Evolutionary conservation across 2,888 invertebrate genomes (phyloP), one percentile per base, ranked within the genome.

Genomic region (Thereva unica): DNA sequence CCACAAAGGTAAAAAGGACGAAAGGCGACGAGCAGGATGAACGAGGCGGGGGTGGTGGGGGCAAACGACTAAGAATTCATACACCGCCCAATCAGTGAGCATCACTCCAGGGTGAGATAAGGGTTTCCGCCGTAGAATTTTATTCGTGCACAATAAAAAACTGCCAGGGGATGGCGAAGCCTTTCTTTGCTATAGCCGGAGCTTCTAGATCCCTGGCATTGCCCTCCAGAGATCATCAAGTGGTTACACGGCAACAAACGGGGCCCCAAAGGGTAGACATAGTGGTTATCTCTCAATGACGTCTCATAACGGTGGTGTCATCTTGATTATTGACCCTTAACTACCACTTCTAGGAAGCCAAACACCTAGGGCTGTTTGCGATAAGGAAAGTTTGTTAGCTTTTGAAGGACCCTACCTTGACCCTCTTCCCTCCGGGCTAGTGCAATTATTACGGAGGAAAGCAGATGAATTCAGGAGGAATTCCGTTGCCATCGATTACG

Each of bases 251-350:
- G 34, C 38, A 12, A 42, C 56, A 56, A 56, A 56, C 41, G 44
- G 8, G 34, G 34, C 44, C 35, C 35, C 34, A 56, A 42, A 56
- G 42, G 42, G 38, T 56, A 38, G 6, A 44, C 5, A 56, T 44
- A 34, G 56, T 35, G 44, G 56, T 44, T 56, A 56, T 56, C 44
- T 44, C 44, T 56, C 56, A 44, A 56, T 42, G 35, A 44, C 44
- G 42, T 35, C 56, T 56, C 42, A 56, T 56, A 56, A 56, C 42
- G 56, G 23, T 44, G 56, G 56, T 56, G 56, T 56, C 56, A 56
- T 56, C 56, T 56, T 56, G 56, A 56, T 56, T 56, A 56, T 56
- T 56, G 56, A 56, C 56, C 56, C 56, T 56, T 56, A 56, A 56
- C 56, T 56, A 56, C 56, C 56, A 44, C 44, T 42, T 44, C 35